Conservation (phyloP, 2,888 invertebrate genomes). For the Pristionchus maxplancki region DNA sequence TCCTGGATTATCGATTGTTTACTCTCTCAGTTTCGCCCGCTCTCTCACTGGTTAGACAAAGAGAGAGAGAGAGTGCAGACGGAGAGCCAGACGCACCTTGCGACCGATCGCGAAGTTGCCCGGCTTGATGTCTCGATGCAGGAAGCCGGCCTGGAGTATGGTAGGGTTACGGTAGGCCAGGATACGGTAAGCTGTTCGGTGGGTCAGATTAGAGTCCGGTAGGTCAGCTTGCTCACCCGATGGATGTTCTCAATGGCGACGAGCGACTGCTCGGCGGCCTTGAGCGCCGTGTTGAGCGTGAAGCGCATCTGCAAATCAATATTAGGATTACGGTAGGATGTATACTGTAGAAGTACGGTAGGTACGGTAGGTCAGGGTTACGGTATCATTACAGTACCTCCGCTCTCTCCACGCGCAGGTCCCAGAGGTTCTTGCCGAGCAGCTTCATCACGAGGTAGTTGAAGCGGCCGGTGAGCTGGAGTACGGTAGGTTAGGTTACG, state of each 20-base stretch:
- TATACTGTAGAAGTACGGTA: too few relatives aligned
- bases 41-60: too few relatives aligned
- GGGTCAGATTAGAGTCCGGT: not conserved
- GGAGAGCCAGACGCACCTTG: constrained; percentile 9
- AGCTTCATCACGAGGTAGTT: constrained; percentile 69
- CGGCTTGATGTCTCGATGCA: constrained; percentile 70
- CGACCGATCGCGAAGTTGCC: constrained; percentile 69
- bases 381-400: too few relatives aligned
- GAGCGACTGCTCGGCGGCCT: constrained; percentile 61
- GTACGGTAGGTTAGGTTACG: not conserved
- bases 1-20: constrained; percentile 16
- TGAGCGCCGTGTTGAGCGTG: constrained; percentile 55
- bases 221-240: constrained; percentile 52
- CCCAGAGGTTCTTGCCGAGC: constrained; percentile 71
- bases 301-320: constrained; percentile 46
- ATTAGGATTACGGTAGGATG: too few relatives aligned
- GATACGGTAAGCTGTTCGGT: not conserved
- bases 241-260: constrained; percentile 61
- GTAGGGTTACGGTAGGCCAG: not conserved
- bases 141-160: constrained; percentile 64
- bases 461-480: constrained; percentile 58
- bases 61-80: too few relatives aligned
- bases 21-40: too few relatives aligned
- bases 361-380: too few relatives aligned
- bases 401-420: constrained; percentile 62